Percentiles rank a stretch among this genome's conserved stretches.
Evolutionary conservation across 2,797 vertebrate species (phyloP).

Genomic region (Coracias cyanogaster): DNA sequence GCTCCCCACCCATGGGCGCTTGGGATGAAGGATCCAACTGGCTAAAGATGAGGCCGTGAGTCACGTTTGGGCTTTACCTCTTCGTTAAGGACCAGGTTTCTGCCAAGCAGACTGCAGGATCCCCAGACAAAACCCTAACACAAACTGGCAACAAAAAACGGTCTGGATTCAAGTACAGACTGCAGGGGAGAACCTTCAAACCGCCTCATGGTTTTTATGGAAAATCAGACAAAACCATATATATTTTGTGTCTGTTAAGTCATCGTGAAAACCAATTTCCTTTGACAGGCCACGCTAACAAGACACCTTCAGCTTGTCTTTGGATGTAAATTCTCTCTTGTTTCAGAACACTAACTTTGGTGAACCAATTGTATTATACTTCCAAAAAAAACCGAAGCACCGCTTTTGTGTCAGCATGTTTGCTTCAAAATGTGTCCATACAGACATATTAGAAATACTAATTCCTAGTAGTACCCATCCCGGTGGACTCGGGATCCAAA

Average conservation of each 20-base stretch:
- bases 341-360: background rate
- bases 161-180: too few species aligned
- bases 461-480: background rate
- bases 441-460: too few species aligned
- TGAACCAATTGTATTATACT: background rate
- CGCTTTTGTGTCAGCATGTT: background rate
- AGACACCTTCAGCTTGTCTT: background rate
- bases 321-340: background rate
- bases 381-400: background rate
- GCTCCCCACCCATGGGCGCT: background rate
- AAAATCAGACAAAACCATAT: too few species aligned
- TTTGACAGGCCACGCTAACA: background rate
- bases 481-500: background rate
- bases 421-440: background rate
- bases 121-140: too few species aligned
- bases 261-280: background rate
- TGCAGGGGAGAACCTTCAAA: too few species aligned
- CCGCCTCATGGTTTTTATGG: too few species aligned
- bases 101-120: too few species aligned
- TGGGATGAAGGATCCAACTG: slow-evolving; percentile 9
- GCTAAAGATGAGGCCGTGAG: too few species aligned
- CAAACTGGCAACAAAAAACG: too few species aligned
- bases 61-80: too few species aligned
- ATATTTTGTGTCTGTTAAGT: too few species aligned
- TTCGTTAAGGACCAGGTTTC: too few species aligned